phyloP scores from a whole-genome alignment of 2,888 invertebrate species.

The Sialis lutaria region DNA sequence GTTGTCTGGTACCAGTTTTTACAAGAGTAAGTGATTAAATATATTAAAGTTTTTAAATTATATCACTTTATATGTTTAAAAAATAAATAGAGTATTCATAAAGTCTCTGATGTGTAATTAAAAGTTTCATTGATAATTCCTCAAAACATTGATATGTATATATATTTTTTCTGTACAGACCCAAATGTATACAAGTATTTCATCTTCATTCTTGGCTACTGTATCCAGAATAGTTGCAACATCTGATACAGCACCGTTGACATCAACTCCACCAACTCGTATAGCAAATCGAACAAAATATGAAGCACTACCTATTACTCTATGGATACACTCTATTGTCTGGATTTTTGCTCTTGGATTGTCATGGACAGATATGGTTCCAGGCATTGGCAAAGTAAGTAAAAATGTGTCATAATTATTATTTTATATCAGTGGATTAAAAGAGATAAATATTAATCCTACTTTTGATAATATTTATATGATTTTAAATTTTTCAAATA shows the following conservation, averaged over 20 bases:
- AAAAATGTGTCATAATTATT: neutral
- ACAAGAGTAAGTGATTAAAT: slow-evolving; percentile 3
- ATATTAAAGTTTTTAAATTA: too few relatives aligned
- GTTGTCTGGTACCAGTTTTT: slow-evolving; percentile 18
- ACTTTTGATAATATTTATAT: neutral
- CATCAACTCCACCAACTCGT: slow-evolving; percentile 8
- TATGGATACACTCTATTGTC: slow-evolving; percentile 29
- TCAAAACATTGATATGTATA: neutral
- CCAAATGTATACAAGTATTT: slow-evolving; percentile 14
- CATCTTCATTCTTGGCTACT: slow-evolving; percentile 26
- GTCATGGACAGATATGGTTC: slow-evolving; percentile 33
- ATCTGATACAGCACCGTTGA: slow-evolving; percentile 18
- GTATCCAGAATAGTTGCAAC: slow-evolving; percentile 32
- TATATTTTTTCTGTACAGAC: slow-evolving; percentile 12
- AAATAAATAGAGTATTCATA: too few relatives aligned
- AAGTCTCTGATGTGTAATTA: too few relatives aligned
- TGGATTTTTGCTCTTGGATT: slow-evolving; percentile 24
- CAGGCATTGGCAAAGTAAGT: slow-evolving; percentile 31
- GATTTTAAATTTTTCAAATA: too few relatives aligned
- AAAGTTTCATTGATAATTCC: neutral
- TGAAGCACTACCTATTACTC: slow-evolving; percentile 21
- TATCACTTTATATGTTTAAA: too few relatives aligned
- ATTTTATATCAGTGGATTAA: neutral
- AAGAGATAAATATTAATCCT: neutral
- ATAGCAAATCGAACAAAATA: slow-evolving; percentile 14